Evolutionary conservation across 2,797 vertebrate species (phyloP), one percentile per base, ranked within the genome.

Genomic region (Hemibagrus guttatus): DNA sequence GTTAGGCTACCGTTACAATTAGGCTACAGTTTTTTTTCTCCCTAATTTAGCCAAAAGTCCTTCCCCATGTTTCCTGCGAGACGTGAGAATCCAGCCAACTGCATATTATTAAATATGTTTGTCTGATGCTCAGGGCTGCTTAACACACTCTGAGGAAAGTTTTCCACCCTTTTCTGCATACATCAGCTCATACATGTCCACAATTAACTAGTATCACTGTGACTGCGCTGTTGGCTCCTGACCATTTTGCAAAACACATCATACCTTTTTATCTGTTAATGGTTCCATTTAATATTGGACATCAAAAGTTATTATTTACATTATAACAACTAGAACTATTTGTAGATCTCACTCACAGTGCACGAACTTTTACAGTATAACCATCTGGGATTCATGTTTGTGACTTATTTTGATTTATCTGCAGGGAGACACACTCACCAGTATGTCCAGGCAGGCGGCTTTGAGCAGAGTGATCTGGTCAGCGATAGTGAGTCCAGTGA

Each of bases 391-490:
- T 19, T 56, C 49, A 56, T 31, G 3, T 49, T 31, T 6, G 14
- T 64, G 63, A 0, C 14, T 7, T 66, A 17, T 66, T 66, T 31
- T 66, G 28, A 31, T 66, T 66, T 17, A 66, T 13, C 39, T 8
- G 0, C 2, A 79, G 14, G 17, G 28, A 68, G 2, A 83, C n/a
- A 85, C 79, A 96, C 97, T 1, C 94, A 99, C 98, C 97, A 99
- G 95, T 91, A 99, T 99, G 93, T 99, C 98, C 94, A 99, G 96
- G 93, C 98, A 99, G 93, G 98, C 97, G 81, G 98, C 98, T 96
- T 99, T 99, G 90, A 99, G 97, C 88, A 99, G 96, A 88, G 98
- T 99, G 95, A 99, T 99, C 93, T 99, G 98, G 95, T 99, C 98
- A 28, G 98, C 97, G 89, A 99, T 99, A 94, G 97, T 99, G 93